A percentile compares a stretch with the other conserved stretches of the same genome.
phyloP scores from a whole-genome alignment of 2,797 vertebrate species.

The Naso thynnoides region DNA sequence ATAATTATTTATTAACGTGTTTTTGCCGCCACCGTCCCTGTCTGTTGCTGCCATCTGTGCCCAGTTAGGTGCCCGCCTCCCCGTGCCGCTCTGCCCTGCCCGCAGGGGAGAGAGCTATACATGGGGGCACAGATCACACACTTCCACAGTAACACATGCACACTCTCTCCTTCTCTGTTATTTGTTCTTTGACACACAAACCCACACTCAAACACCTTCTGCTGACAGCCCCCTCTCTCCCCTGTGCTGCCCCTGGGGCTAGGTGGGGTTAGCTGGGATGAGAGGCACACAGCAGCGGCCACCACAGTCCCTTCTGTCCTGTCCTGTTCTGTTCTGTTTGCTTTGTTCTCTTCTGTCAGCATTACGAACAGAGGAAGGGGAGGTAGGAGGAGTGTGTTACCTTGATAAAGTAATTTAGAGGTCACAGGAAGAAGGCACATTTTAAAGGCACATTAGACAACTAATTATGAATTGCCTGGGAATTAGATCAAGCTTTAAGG shows the following conservation, averaged over 20 bases:
- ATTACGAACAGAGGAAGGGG: conserved; percentile 44
- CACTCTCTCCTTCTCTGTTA: conserved; percentile 19
- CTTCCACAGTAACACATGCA: conserved; percentile 56
- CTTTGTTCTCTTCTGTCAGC: conserved; percentile 74
- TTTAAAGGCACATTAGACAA: conserved; percentile 42
- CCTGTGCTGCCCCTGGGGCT: conserved; percentile 72
- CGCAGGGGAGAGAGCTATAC: conserved; percentile 64
- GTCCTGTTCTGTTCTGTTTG: conserved; percentile 62
- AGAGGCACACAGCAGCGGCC: conserved; percentile 76
- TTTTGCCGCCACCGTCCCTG: conserved; percentile 66
- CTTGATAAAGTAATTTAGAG: conserved; percentile 77
- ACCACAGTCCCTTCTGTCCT: conserved; percentile 80
- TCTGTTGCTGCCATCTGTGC: conserved; percentile 81
- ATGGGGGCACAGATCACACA: conserved; percentile 69
- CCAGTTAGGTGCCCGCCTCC: conserved; percentile 78
- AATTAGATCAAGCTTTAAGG: conserved; percentile 29
- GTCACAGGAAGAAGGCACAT: conserved; percentile 42
- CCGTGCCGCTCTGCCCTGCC: conserved; percentile 75
- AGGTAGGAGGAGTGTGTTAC: conserved; percentile 36
- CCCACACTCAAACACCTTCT: conserved; percentile 64
- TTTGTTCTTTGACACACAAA: conserved; percentile 51
- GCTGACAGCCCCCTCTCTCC: conserved; percentile 65
- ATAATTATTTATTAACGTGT: conserved; percentile 82
- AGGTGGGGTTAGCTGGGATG: conserved; percentile 75
- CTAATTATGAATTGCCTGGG: conserved; percentile 35